Base-by-base conservation (phyloP, 2,797 vertebrate genomes). In the Rhinella marina region DNA sequence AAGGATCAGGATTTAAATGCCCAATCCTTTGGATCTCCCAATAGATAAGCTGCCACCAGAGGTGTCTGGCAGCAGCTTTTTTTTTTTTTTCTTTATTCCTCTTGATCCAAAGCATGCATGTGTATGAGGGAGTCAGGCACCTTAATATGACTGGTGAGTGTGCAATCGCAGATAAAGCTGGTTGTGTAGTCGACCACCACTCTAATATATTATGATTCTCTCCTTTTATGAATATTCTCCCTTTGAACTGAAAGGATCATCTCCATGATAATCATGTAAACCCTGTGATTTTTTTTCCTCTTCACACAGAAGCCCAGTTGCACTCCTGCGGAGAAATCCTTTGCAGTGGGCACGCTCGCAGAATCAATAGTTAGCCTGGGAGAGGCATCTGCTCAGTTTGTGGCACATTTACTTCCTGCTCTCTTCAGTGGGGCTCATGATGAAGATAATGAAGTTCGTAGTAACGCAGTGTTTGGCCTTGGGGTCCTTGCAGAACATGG, bases 381-480 rank as follows among this genome's bases (percentile, higher is more conserved):
- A 92, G 23, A 89, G 0, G 68, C 92, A 25, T 90, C 92, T 0
- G 90, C 89, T 6, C 93, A 95, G 50, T 95, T 98, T 88, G 95
- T 96, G 0, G 94, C 95, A 4, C 92, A 90, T 9, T 85, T 94
- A 19, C 92, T 98, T 23, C 96, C 97, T 0, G 92, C 96, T 54
- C 91, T 98, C 64, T 94, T 97, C 10, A 92, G 89, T 0, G 93
- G 94, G 0, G 93, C 94, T 14, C 95, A 89, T 29, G 97, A 98
- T 90, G 54, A 91, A 0, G 96, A 98, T 61, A 81, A 95, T 0
- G 97, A 98, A 91, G 97, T 98, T 56, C 96, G 97, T 78, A 98
- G 97, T 92, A 98, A 98, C 91, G 95, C 96, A 0, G 93, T 98
- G 89, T 98, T 95, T 0, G 96, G 96, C 27, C 92, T 98, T 89